Conservation (phyloP, 2,113 vertebrate genomes). For the Hippocampus zosterae region DNA sequence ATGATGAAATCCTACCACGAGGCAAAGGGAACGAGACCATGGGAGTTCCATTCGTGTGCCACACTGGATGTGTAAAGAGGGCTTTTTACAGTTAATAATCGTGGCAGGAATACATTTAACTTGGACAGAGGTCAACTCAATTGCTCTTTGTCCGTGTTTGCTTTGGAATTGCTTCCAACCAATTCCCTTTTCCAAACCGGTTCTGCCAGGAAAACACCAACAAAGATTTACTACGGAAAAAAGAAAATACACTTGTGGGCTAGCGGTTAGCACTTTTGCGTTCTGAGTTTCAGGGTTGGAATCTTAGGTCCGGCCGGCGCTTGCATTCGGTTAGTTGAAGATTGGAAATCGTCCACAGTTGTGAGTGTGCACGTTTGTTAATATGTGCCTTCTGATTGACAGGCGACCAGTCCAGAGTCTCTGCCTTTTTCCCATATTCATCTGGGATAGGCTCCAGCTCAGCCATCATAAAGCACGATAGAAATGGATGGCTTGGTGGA, state of each 20-base stretch:
- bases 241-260: neutral
- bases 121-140: neutral
- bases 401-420: neutral
- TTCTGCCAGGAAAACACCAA: slow-evolving; percentile 23
- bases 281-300: neutral
- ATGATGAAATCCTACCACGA: slow-evolving; percentile 16
- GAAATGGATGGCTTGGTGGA: neutral
- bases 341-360: too few species aligned
- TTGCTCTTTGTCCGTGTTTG: neutral
- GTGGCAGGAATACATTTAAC: slow-evolving; percentile 6
- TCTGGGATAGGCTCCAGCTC: neutral
- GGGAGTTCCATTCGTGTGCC: slow-evolving; percentile 16
- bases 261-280: neutral
- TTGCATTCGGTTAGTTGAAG: neutral
- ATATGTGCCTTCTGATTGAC: neutral
- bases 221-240: neutral
- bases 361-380: too few species aligned
- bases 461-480: too few species aligned
- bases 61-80: neutral
- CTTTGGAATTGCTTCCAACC: slow-evolving; percentile 1
- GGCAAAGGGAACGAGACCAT: slow-evolving; percentile 35
- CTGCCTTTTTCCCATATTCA: neutral
- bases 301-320: neutral
- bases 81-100: neutral
- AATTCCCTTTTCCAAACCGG: slow-evolving; percentile 10